Conservation (phyloP, 2,888 invertebrate genomes). For the Perizoma flavofasciatum region DNA sequence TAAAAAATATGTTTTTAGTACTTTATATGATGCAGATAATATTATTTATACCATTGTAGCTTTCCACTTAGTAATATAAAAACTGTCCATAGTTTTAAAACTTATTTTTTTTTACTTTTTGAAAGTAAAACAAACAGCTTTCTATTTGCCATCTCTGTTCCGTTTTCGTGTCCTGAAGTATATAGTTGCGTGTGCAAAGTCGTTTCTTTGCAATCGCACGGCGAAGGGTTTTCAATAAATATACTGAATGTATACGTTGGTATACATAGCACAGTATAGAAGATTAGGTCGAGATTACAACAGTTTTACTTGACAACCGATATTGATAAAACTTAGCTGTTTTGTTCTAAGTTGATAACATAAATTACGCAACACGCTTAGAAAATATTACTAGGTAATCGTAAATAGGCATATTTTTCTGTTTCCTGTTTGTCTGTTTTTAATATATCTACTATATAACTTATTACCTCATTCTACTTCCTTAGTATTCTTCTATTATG, state of each 20-base stretch:
- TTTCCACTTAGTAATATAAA: too few relatives aligned
- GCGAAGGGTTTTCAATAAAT: constrained; percentile 81
- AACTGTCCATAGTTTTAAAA: too few relatives aligned
- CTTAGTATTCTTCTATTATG: too few relatives aligned
- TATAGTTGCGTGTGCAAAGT: constrained; percentile 76
- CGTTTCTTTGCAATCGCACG: constrained; percentile 80
- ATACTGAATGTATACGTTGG: constrained; percentile 50
- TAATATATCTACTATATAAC: too few relatives aligned
- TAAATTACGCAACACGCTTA: constrained; percentile 21
- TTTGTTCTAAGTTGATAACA: constrained; percentile 25
- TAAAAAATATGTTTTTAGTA: too few relatives aligned
- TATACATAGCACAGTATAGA: constrained; percentile 44
- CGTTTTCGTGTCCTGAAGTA: constrained; percentile 56
- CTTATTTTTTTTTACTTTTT: background rate
- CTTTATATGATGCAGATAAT: too few relatives aligned
- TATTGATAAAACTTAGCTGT: constrained; percentile 64
- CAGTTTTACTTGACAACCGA: constrained; percentile 59
- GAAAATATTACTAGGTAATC: background rate
- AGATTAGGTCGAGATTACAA: constrained; percentile 67
- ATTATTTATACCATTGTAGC: too few relatives aligned
- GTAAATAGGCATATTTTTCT: too few relatives aligned
- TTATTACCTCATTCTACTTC: too few relatives aligned
- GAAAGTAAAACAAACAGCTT: constrained; percentile 1
- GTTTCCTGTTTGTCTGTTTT: too few relatives aligned
- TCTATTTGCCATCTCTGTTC: constrained; percentile 20